Evolutionary conservation across 2,113 vertebrate genomes (phyloP), one percentile per base, ranked within the genome.

Genomic region (Hippocampus mohnikei): DNA sequence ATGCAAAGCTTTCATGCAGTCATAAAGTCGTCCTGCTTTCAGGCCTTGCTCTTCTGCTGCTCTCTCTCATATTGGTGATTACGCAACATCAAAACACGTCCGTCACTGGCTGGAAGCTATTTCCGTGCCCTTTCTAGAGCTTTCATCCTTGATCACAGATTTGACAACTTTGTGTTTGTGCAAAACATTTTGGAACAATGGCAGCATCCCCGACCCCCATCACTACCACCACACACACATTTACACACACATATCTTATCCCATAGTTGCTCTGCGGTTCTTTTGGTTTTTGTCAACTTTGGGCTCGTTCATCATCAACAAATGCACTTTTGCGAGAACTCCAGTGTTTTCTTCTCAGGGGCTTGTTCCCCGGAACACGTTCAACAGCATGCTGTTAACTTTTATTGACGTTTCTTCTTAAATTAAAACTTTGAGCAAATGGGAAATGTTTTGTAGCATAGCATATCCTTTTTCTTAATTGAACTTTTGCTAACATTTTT

Each of bases 31-130:
- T 50, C 18, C 6, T 59, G 25, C 33, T 60, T 60, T 60, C 41
- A 66, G 25, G 48, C 75, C 67, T 67, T 78, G 33, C 59, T 78
- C 56, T 65, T 85, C 62, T 70, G 37, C 67, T 72, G 64, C 68
- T 52, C 78, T 77, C 23, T 62, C 83, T 74, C 44, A 70, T 55
- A 71, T 42, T 46, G 42, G 65, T 40, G n/a, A 70, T 81, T 71
- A 77, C 65, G 56, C 46, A 79, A 81, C 40, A 65, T 68, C 56
- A 61, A 75, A 77, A 78, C 40, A 66, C 8, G 16, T 33, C 75
- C 78, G 64, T 65, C 6, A 71, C 73, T 82, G 40, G 55, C 67
- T 66, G 10, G 37, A 48, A 59, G 37, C 66, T 83, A 83, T 80
- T 84, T 80, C 73, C 58, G 63, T 50, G 59, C 16, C 9, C 62